A percentile compares a stretch with the other conserved stretches of the same genome.
These are phyloP conservation scores for Drosophila robusta DNA, from an alignment of 2,888 invertebrate species.

Conservation along the genomic window DNA sequence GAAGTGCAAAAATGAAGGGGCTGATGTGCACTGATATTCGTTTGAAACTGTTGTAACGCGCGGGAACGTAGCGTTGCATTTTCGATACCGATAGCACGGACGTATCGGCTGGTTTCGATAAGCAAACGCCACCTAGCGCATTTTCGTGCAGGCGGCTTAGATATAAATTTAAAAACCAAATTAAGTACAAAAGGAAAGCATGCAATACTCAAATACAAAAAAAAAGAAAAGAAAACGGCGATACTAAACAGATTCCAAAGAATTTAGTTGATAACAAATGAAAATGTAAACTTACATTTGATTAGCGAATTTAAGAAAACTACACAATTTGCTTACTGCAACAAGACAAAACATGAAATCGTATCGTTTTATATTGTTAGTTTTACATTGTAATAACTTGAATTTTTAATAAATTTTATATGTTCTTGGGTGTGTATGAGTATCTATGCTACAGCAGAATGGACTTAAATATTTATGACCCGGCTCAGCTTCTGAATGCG, in stretches of 20 bases:
- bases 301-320: slow-evolving; percentile 68
- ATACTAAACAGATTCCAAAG: slow-evolving; percentile 79
- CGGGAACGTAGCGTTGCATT: slow-evolving; percentile 41
- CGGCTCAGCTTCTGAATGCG: slow-evolving; percentile 99
- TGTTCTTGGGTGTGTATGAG: slow-evolving; percentile 48
- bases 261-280: slow-evolving; percentile 60
- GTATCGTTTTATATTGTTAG: slow-evolving; percentile 60
- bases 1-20: slow-evolving; percentile 58
- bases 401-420: slow-evolving; percentile 65
- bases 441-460: slow-evolving; percentile 15
- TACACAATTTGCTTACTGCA: slow-evolving; percentile 25
- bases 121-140: slow-evolving; percentile 46
- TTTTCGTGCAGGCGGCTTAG: slow-evolving; percentile 28
- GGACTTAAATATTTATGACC: slow-evolving; percentile 97
- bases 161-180: slow-evolving; percentile 41
- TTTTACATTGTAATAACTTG: slow-evolving; percentile 68
- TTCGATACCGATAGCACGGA: slow-evolving; percentile 26
- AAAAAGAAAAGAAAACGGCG: slow-evolving; percentile 51
- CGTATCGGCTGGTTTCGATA: slow-evolving; percentile 2
- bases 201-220: slow-evolving; percentile 71
- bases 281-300: slow-evolving; percentile 40
- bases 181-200: slow-evolving; percentile 72
- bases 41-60: slow-evolving; percentile 6
- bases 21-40: slow-evolving; percentile 46
- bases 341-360: slow-evolving; percentile 41